phyloP scores from a whole-genome alignment of 2,797 vertebrate genomes.

The Hydrolagus colliei region DNA sequence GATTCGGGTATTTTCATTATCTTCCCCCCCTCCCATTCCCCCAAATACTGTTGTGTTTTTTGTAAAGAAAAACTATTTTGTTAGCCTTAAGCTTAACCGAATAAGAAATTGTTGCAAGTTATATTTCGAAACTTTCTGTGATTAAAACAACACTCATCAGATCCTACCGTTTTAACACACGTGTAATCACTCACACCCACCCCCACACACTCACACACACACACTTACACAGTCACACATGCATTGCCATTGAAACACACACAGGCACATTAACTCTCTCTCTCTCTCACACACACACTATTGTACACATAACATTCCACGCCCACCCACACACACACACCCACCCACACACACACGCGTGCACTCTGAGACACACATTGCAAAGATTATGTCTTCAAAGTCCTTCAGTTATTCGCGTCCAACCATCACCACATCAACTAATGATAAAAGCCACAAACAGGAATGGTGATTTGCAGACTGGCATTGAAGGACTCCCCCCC shows the following conservation, averaged over 20 bases:
- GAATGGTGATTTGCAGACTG: slow-evolving; percentile 12
- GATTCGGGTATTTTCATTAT: background rate
- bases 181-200: too few relatives aligned
- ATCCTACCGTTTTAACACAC: too few relatives aligned
- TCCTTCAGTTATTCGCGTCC: slow-evolving; percentile 18
- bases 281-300: too few relatives aligned
- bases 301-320: too few relatives aligned
- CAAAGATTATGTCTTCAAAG: slow-evolving; percentile 12
- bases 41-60: background rate
- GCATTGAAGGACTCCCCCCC: background rate
- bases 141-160: too few relatives aligned
- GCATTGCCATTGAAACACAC: too few relatives aligned
- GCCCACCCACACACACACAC: too few relatives aligned
- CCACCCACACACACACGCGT: background rate
- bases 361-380: background rate
- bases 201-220: too few relatives aligned
- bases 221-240: too few relatives aligned
- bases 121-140: background rate
- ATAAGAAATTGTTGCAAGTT: background rate
- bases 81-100: background rate
- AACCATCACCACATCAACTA: slow-evolving; percentile 24
- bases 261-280: too few relatives aligned
- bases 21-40: too few relatives aligned
- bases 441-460: slow-evolving; percentile 7
- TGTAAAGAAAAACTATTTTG: background rate